A percentile compares a stretch with the other conserved stretches of the same genome.
phyloP scores from a whole-genome alignment of 2,113 vertebrate species.

The Sakesphorus luctuosus region DNA sequence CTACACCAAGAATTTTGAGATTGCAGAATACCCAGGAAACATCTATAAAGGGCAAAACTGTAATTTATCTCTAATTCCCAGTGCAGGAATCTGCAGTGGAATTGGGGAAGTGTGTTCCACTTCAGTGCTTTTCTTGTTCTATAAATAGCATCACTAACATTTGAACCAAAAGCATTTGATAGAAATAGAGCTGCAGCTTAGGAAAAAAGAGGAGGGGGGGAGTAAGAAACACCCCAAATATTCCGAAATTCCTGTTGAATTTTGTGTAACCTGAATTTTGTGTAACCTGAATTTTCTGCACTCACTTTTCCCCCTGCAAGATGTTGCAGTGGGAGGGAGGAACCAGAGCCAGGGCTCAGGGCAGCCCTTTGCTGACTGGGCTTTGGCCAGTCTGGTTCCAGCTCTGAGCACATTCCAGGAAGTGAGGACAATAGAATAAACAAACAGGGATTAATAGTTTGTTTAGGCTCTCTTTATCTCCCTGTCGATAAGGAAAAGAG shows the following conservation, averaged over 20 bases:
- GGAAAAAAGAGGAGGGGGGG: accelerated
- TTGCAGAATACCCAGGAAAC: not conserved
- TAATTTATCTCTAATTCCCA: not conserved
- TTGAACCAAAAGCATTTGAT: not conserved
- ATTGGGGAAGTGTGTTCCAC: not conserved
- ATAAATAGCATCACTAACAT: not conserved
- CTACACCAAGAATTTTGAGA: not conserved
- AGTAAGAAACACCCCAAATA: not conserved
- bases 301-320: not conserved
- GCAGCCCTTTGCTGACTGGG: not conserved
- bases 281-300: not conserved
- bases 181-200: not conserved
- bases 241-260: not conserved
- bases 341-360: not conserved
- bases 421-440: slow-evolving; percentile 33
- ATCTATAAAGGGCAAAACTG: not conserved
- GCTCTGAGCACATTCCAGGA: slow-evolving; percentile 34
- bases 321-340: not conserved
- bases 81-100: not conserved
- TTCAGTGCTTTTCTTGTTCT: not conserved
- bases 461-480: not conserved
- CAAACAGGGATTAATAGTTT: not conserved
- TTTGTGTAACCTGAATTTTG: not conserved
- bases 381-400: not conserved
- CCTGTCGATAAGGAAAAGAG: not conserved